Base-by-base conservation (phyloP, 2,888 invertebrate genomes). In the Orgyia antiqua region DNA sequence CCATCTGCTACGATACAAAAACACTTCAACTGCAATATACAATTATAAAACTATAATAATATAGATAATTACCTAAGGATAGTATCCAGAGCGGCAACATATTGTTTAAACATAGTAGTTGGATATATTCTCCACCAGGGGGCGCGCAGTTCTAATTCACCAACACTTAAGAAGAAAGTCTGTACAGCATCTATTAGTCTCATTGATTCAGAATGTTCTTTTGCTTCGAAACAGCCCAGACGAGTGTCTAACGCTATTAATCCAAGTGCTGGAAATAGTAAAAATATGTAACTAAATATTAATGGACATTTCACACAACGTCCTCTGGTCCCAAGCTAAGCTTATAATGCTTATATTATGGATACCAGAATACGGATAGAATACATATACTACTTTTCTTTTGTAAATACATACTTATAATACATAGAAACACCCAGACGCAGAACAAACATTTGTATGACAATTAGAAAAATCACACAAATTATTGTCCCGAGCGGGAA, bases 41-140 rank as follows among this genome's bases (percentile, higher is more conserved):
- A n/a, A n/a, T n/a, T n/a, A n/a, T n/a, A n/a, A n/a, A n/a, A n/a
- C n/a, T n/a, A n/a, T n/a, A n/a, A n/a, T n/a, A n/a, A n/a, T n/a
- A n/a, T n/a, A n/a, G n/a, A 15, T 6, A 28, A 1, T 39, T 72
- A 92, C 92, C 89, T 88, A 41, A 89, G 88, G 51, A 93, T 92
- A 3, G 89, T 90, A 52, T 93, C 92, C 40, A 93, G 74, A 0
- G 92, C 90, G 1, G 83, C 74, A 0, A 92, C 89, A 49, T 91
- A 92, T 66, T 79, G 68, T 24, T 70, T 84, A 71, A 91, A 92
- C 54, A 89, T 89, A 0, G 88, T 78, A 0, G 92, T 91, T 3
- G 86, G 88, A 56, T 90, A 89, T 2, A 91, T 47, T 51, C 88
- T 86, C 92, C 92, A 92, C 77, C 91, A 89, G 0, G 92, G 92